These are phyloP conservation scores for Anser cygnoides DNA, from an alignment of 2,113 vertebrate genomes.

Conservation along the genomic window DNA sequence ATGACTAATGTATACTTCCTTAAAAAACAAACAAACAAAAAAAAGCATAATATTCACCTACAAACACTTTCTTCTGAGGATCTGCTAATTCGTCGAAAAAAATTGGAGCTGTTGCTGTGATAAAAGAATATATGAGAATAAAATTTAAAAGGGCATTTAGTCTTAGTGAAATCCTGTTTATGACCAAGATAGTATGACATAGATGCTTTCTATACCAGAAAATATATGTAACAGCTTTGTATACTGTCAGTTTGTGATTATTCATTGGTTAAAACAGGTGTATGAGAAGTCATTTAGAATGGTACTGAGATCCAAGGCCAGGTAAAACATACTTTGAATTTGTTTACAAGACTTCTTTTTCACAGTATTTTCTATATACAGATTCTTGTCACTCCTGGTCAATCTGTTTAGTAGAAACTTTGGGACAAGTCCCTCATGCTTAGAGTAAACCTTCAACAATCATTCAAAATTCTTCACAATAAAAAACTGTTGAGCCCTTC, in stretches of 20 bases:
- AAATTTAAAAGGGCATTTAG: background rate
- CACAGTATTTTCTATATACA: background rate
- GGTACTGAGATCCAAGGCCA: background rate
- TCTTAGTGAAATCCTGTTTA: background rate
- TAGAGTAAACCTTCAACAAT: background rate
- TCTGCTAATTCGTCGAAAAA: background rate
- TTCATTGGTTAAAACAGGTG: background rate
- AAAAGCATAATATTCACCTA: background rate
- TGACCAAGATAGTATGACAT: background rate
- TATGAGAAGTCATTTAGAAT: background rate
- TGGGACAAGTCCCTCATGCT: background rate
- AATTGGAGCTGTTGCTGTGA: background rate
- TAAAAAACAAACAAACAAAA: background rate
- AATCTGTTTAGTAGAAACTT: background rate
- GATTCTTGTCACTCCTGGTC: background rate
- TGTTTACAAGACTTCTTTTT: background rate
- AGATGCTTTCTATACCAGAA: background rate
- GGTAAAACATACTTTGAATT: background rate
- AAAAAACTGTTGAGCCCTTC: conserved; percentile 10
- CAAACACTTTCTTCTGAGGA: background rate
- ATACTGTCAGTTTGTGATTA: background rate
- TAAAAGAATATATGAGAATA: background rate
- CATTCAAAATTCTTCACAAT: conserved; percentile 25
- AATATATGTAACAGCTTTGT: background rate
- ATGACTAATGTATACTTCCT: background rate